Conservation (phyloP, 2,888 invertebrate species). For the Luperina testacea region DNA sequence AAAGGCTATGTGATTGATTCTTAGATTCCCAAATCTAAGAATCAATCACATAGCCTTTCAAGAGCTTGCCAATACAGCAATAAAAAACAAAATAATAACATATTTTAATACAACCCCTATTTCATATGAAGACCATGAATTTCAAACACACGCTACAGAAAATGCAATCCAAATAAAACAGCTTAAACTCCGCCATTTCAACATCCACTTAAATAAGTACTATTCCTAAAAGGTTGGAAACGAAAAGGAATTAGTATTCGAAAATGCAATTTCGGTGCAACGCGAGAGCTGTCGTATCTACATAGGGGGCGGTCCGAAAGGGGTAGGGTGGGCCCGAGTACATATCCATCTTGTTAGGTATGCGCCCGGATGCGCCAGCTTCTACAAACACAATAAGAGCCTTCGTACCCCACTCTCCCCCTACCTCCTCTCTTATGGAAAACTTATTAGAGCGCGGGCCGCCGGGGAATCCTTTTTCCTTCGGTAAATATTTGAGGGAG, state of each 20-base stretch:
- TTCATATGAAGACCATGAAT: background rate
- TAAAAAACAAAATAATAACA: background rate
- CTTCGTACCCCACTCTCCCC: constrained; percentile 78
- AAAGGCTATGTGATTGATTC: too few relatives aligned
- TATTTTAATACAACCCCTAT: background rate
- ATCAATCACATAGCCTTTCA: too few relatives aligned
- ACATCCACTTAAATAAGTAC: constrained; percentile 64
- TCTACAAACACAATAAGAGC: constrained; percentile 90
- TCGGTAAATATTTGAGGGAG: constrained; percentile 90
- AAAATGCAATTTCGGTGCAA: constrained; percentile 89
- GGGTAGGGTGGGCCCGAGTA: constrained; percentile 81
- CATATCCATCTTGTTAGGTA: constrained; percentile 90
- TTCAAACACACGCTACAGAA: background rate
- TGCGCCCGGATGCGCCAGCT: constrained; percentile 90
- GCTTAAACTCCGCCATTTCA: constrained; percentile 47
- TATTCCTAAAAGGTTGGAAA: constrained; percentile 71
- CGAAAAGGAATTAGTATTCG: constrained; percentile 87
- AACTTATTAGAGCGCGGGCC: constrained; percentile 90
- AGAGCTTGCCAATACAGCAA: background rate
- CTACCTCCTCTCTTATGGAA: constrained; percentile 86
- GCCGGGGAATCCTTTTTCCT: constrained; percentile 90
- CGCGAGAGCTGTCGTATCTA: constrained; percentile 77
- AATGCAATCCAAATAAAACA: constrained; percentile 34
- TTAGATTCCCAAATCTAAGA: too few relatives aligned
- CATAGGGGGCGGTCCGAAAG: constrained; percentile 83